Base-by-base conservation (phyloP, 2,797 vertebrate species). In the Acanthis flammea region DNA sequence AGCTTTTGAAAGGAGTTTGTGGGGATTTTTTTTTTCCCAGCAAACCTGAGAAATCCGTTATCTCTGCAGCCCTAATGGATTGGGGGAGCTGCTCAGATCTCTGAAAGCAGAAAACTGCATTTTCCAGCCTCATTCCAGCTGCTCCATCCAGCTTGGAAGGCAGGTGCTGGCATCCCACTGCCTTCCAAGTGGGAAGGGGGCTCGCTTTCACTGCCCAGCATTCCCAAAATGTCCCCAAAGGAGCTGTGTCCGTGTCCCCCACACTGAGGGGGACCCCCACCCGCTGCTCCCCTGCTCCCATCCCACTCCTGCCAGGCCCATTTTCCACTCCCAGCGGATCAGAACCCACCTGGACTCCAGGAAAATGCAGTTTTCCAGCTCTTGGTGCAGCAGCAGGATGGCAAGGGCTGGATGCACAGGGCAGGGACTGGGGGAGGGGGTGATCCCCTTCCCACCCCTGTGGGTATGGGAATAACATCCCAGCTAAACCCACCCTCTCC, bases 171-270 rank as follows among this genome's bases (percentile, higher is more conserved):
- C 39, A 17, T 84, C 66, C 50, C 7, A 4, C 55, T 30, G 30
- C 25, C 45, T 37, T 37, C 37, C 37, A 37, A 37, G 37, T 37
- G 37, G 37, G 37, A 37, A 37, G 37, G 25, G 47, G 19, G 18
- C 11, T 35, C 12, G 8, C 19, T 23, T 35, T 47, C 63, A 2
- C 3, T 6, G 16, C 54, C 22, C 10, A 31, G 7, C 23, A 12
- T 17, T 68, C 44, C 78, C 54, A 13, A 63, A 75, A 47, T 1
- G 0, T 25, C 37, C 55, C 83, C 25, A 1, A 9, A 31, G 30
- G 3, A 44, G 44, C 7, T 5, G n/a, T 21, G 42, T 3, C 23
- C 0, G 0, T 27, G 41, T 37, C 9, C 18, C 71, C 47, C 19
- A 0, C 9, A 0, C 23, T 2, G 13, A 54, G 44, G 70, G 19